phyloP scores from a whole-genome alignment of 2,797 vertebrate genomes.

The Antennarius maculatus region DNA sequence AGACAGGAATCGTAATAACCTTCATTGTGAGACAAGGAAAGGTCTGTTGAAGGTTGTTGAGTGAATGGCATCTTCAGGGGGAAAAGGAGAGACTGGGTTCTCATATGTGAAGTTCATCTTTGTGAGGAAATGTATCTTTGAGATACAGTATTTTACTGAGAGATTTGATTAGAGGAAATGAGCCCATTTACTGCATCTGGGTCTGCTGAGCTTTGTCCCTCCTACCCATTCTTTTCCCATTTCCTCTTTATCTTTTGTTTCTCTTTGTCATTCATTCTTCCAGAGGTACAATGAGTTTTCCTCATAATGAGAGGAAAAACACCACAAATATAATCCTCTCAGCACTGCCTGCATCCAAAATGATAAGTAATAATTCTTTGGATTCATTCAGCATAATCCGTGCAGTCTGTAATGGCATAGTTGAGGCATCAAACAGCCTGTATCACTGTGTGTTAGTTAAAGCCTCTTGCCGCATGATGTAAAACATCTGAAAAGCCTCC shows the following conservation, averaged over 20 bases:
- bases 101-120: constrained; percentile 60
- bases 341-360: constrained; percentile 27
- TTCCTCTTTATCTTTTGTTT: constrained; percentile 52
- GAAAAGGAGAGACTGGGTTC: constrained; percentile 42
- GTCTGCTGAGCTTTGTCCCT: constrained; percentile 44
- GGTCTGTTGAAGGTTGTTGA: background rate
- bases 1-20: background rate
- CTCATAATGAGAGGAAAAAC: constrained; percentile 32
- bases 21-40: background rate
- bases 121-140: constrained; percentile 60
- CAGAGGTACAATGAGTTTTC: constrained; percentile 34
- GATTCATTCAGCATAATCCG: constrained; percentile 6
- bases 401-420: background rate
- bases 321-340: constrained; percentile 33
- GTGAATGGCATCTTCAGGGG: constrained; percentile 3
- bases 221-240: constrained; percentile 31
- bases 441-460: constrained; percentile 12
- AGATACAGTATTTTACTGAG: constrained; percentile 55
- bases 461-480: background rate
- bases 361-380: constrained; percentile 15
- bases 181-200: constrained; percentile 71
- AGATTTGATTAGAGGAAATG: constrained; percentile 71
- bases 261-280: constrained; percentile 21
- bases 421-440: constrained; percentile 5
- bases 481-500: background rate